Conservation (phyloP, 1,140 invertebrate genomes). For the Varroa destructor region DNA sequence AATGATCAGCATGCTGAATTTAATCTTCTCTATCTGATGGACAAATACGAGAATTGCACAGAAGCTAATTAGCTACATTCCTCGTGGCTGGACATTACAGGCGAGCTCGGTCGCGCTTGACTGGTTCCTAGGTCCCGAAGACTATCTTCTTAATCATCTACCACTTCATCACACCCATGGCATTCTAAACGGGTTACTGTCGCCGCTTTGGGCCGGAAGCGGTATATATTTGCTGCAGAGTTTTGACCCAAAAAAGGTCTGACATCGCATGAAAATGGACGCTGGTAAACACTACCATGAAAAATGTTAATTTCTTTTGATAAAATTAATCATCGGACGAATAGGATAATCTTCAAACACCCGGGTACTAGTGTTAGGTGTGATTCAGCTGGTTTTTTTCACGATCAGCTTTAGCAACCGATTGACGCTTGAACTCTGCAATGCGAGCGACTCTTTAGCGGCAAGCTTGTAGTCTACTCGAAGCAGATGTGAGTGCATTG, state of each 20-base stretch:
- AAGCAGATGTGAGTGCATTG: too few species aligned
- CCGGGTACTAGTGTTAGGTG: too few species aligned
- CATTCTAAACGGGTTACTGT: constrained; percentile 64
- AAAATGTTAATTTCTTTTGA: neutral
- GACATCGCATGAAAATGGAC: neutral
- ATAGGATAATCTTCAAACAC: too few species aligned
- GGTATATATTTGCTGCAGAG: constrained; percentile 56
- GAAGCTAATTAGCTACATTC: too few species aligned
- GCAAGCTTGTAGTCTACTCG: too few species aligned
- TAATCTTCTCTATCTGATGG: too few species aligned
- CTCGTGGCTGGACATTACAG: constrained; percentile 30
- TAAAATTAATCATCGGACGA: neutral
- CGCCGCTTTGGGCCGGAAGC: constrained; percentile 56
- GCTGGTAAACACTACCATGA: neutral
- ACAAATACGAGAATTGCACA: too few species aligned
- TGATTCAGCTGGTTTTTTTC: too few species aligned
- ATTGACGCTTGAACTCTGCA: too few species aligned
- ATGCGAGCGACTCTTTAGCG: too few species aligned
- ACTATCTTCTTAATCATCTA: constrained; percentile 63
- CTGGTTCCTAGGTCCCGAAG: constrained; percentile 57
- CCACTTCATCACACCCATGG: constrained; percentile 79
- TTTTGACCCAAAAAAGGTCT: constrained; percentile 50
- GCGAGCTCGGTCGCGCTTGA: constrained; percentile 43
- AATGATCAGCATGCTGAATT: too few species aligned
- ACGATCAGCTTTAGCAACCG: too few species aligned